Conservation (phyloP, 1,140 invertebrate genomes). For the Copidosoma floridanum region DNA sequence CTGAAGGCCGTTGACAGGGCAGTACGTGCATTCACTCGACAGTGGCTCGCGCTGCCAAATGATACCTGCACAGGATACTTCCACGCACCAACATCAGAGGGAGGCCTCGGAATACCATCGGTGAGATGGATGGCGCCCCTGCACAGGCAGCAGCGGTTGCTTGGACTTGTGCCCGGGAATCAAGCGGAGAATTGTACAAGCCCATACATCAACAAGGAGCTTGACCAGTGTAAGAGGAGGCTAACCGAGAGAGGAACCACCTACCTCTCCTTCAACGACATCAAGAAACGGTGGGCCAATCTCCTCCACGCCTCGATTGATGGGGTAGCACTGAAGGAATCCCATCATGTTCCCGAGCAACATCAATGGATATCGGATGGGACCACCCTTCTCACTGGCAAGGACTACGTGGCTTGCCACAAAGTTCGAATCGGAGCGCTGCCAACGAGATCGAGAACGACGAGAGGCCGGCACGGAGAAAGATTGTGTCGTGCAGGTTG, state of each 20-base stretch:
- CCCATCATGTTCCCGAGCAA: background rate
- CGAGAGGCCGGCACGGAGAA: conserved; percentile 25
- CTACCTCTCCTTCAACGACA: conserved; percentile 19
- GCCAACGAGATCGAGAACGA: conserved; percentile 32
- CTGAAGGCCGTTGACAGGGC: conserved; percentile 36
- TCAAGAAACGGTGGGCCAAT: conserved; percentile 16
- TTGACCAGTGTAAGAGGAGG: conserved; percentile 12
- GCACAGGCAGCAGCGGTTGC: background rate
- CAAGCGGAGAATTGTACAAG: background rate
- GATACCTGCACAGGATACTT: conserved; percentile 42
- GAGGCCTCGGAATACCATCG: conserved; percentile 36
- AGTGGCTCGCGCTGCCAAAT: conserved; percentile 41
- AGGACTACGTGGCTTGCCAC: conserved; percentile 36
- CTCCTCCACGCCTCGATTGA: conserved; percentile 28
- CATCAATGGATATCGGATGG: conserved; percentile 20
- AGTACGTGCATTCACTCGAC: conserved; percentile 32
- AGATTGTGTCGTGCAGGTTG: conserved; percentile 22
- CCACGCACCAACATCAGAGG: conserved; percentile 38
- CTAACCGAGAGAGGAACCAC: conserved; percentile 20
- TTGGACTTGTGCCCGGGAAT: background rate
- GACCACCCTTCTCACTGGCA: conserved; percentile 24
- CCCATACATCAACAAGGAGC: background rate
- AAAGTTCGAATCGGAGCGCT: conserved; percentile 36
- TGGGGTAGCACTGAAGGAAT: conserved; percentile 31
- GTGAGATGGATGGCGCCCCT: conserved; percentile 26